Evolutionary conservation across 2,797 vertebrate species (phyloP).

Genomic region (Cossypha polioptera): DNA sequence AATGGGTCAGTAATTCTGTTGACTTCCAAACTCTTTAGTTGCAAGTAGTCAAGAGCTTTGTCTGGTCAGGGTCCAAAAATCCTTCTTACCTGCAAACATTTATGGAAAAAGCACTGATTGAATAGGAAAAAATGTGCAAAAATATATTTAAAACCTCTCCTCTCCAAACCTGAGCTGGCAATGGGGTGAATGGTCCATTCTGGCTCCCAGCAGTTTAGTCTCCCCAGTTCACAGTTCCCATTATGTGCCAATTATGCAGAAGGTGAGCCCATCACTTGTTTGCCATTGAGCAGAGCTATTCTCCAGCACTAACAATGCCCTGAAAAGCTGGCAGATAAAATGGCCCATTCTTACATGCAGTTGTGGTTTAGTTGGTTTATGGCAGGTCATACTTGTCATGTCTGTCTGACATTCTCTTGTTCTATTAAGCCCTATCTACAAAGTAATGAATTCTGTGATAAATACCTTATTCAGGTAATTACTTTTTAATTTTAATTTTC

Average conservation of each 20-base stretch:
- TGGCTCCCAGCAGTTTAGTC: not conserved
- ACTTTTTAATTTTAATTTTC: not conserved
- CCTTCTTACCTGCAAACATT: not conserved
- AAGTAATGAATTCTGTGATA: not conserved
- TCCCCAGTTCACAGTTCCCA: not conserved
- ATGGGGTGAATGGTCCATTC: not conserved
- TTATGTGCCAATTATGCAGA: not conserved
- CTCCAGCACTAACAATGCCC: not conserved
- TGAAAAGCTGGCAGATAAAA: not conserved
- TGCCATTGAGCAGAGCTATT: not conserved
- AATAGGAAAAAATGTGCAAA: not conserved
- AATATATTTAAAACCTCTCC: not conserved
- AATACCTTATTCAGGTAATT: not conserved
- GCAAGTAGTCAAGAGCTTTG: not conserved
- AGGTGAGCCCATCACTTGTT: not conserved
- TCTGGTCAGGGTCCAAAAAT: not conserved
- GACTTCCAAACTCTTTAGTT: not conserved
- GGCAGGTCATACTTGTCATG: accelerated
- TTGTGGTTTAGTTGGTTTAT: not conserved
- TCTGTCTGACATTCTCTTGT: not conserved
- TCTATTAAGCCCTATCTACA: not conserved
- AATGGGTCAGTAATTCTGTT: not conserved
- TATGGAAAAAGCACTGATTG: not conserved
- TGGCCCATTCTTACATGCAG: not conserved
- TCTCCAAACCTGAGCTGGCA: not conserved